Conservation (phyloP, 2,113 vertebrate species). For the Brachyistius frenatus region DNA sequence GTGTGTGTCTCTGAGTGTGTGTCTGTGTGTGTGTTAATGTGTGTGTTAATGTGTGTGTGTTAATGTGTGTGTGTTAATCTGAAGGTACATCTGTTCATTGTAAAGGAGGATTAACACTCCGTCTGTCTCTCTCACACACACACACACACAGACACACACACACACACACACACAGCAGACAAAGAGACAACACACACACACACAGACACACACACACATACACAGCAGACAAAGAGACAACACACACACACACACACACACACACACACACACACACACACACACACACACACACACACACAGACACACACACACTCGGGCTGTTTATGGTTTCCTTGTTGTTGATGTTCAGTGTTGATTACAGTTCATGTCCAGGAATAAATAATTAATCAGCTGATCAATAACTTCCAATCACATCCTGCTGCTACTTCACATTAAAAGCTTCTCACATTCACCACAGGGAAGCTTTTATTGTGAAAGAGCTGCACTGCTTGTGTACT, state of each 20-base stretch:
- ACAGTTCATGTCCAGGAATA: too few relatives aligned
- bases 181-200: background rate
- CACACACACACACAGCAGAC: background rate
- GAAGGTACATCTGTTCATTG: slow-evolving; percentile 45
- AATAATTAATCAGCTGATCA: background rate
- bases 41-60: slow-evolving; percentile 12
- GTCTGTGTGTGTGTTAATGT: background rate
- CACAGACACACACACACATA: too few relatives aligned
- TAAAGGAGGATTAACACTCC: slow-evolving; percentile 47
- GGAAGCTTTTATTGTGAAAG: too few relatives aligned
- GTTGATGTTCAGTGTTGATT: background rate
- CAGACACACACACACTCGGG: background rate
- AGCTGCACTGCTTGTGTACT: too few relatives aligned
- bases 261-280: slow-evolving; percentile 24
- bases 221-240: too few relatives aligned
- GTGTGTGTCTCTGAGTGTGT: background rate
- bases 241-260: slow-evolving; percentile 3
- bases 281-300: background rate
- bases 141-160: too few relatives aligned
- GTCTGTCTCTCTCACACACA: slow-evolving; percentile 19
- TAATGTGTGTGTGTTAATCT: slow-evolving; percentile 45
- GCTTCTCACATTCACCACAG: too few relatives aligned
- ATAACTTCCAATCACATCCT: too few relatives aligned
- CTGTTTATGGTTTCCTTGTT: background rate
- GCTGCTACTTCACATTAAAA: too few relatives aligned